phyloP scores from a whole-genome alignment of 2,888 invertebrate species.

The Harpalus rubripes region DNA sequence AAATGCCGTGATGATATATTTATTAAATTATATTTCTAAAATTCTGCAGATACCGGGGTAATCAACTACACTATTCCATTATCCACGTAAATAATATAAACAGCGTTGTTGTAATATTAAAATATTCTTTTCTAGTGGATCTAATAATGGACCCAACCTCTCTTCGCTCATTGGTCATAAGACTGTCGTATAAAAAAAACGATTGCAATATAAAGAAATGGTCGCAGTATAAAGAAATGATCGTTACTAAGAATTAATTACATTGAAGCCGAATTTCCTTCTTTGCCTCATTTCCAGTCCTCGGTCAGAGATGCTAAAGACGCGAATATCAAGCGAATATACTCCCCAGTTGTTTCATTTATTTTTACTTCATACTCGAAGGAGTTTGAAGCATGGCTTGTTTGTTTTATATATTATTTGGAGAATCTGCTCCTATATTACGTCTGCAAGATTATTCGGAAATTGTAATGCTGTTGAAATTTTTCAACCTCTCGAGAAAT shows the following conservation, averaged over 20 bases:
- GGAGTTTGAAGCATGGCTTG: slow-evolving; percentile 13
- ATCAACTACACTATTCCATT: too few relatives aligned
- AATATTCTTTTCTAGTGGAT: background rate
- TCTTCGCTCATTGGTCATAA: slow-evolving; percentile 12
- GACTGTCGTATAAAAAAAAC: slow-evolving; percentile 1
- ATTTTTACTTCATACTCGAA: slow-evolving; percentile 27
- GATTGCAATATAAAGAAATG: background rate
- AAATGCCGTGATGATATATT: too few relatives aligned
- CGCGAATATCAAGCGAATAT: slow-evolving; percentile 13
- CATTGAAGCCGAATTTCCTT: slow-evolving; percentile 15
- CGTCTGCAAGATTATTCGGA: slow-evolving; percentile 31
- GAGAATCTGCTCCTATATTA: slow-evolving; percentile 11
- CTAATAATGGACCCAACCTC: slow-evolving; percentile 10
- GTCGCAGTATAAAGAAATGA: slow-evolving; percentile 5
- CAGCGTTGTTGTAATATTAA: too few relatives aligned
- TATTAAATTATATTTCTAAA: too few relatives aligned
- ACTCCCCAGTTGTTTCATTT: slow-evolving; percentile 17
- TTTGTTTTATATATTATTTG: slow-evolving; percentile 42
- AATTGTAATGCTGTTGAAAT: slow-evolving; percentile 4
- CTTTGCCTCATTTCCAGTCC: slow-evolving; percentile 15
- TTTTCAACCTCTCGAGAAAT: background rate
- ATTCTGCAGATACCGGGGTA: too few relatives aligned
- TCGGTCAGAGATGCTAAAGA: background rate
- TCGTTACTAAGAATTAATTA: slow-evolving; percentile 47
- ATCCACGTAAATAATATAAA: too few relatives aligned